Evolutionary conservation across 2,797 vertebrate species (phyloP).

Genomic region (Lates japonicus): DNA sequence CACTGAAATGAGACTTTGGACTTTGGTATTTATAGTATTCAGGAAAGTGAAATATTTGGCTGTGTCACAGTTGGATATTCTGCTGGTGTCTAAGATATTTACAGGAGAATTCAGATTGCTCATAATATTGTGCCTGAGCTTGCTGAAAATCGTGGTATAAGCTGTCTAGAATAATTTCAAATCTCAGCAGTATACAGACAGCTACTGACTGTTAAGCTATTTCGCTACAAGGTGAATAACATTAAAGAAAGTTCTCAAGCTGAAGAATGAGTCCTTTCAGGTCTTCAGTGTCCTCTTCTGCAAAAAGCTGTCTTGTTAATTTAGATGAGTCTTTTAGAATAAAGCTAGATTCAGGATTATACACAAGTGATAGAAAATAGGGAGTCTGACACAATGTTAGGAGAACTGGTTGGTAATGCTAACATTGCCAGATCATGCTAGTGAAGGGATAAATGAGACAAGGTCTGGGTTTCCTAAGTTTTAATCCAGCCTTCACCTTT

Average conservation of each 20-base stretch:
- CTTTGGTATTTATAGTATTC: slow-evolving; percentile 13
- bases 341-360: slow-evolving; percentile 1
- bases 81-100: background rate
- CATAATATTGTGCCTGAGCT: background rate
- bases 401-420: background rate
- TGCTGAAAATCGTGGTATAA: slow-evolving; percentile 1
- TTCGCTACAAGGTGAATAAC: no score
- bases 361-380: background rate
- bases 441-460: background rate
- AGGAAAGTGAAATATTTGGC: background rate
- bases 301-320: background rate
- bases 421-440: background rate
- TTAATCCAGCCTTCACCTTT: background rate
- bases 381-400: background rate
- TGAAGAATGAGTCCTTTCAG: background rate
- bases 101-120: background rate
- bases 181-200: background rate
- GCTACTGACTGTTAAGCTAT: background rate
- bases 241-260: slow-evolving; percentile 15
- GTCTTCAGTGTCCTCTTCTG: background rate
- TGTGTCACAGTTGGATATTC: slow-evolving; percentile 10
- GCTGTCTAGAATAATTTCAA: background rate
- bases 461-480: background rate
- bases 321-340: background rate
- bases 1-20: background rate